Evolutionary conservation across 2,888 invertebrate species (phyloP).

Genomic region (Rhagophthalmus giganteus): DNA sequence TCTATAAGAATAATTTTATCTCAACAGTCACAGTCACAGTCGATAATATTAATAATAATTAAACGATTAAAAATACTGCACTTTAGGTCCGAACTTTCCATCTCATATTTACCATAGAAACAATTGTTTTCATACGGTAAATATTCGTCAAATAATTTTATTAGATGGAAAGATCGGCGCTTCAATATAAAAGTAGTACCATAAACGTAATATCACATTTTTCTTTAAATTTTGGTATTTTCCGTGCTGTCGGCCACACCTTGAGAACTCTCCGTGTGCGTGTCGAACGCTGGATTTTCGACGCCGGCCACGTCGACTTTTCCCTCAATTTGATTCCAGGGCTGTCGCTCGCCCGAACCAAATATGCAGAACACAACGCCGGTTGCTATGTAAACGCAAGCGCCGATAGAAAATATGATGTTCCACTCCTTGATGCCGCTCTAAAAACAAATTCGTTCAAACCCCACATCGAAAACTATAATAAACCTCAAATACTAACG

Average conservation of each 20-base stretch:
- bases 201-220: constrained; percentile 2
- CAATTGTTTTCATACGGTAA: neutral
- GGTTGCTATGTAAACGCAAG: constrained; percentile 68
- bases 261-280: neutral
- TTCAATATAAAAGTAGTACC: neutral
- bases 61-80: neutral
- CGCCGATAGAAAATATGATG: constrained; percentile 72
- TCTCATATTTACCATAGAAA: neutral
- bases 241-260: constrained; percentile 1
- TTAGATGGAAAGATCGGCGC: neutral
- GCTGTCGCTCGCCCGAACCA: constrained; percentile 71
- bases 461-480: constrained; percentile 18
- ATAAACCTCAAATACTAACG: constrained; percentile 35
- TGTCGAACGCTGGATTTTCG: constrained; percentile 37
- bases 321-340: constrained; percentile 64
- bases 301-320: constrained; percentile 31
- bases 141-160: neutral
- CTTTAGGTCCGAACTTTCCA: neutral
- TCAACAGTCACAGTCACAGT: too few relatives aligned
- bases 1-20: too few relatives aligned
- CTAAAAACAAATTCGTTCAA: constrained; percentile 60
- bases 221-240: constrained; percentile 20
- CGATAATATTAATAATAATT: too few relatives aligned
- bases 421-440: constrained; percentile 78
- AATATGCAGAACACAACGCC: constrained; percentile 71